Evolutionary conservation across 2,888 invertebrate species (phyloP).

Genomic region (Tachina grossa): DNA sequence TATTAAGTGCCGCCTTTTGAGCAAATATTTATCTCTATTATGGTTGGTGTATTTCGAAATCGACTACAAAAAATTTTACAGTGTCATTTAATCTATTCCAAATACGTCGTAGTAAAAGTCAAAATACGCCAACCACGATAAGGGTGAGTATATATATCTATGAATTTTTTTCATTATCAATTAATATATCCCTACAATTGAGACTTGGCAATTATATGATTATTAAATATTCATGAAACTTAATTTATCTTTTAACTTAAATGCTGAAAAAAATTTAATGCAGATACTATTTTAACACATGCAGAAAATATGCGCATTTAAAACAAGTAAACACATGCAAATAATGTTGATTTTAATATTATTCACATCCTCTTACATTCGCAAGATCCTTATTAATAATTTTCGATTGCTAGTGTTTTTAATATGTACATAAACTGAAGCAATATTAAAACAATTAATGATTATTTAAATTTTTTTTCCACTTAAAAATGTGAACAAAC

Average conservation of each 20-base stretch:
- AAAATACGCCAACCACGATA: no score
- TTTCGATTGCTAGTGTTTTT: conserved; percentile 30
- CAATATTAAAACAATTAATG: conserved; percentile 59
- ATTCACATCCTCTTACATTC: neutral
- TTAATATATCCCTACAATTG: no score
- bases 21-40: no score
- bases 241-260: neutral
- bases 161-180: no score
- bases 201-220: no score
- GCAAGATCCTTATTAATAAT: conserved; percentile 16
- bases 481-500: neutral
- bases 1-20: no score
- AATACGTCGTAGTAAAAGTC: no score
- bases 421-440: conserved; percentile 45
- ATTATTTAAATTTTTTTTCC: conserved; percentile 32
- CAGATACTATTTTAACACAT: conserved; percentile 1
- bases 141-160: no score
- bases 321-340: neutral
- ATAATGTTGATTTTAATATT: neutral
- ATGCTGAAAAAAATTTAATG: neutral
- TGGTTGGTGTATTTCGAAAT: no score
- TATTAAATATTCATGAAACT: no score
- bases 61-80: no score
- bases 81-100: no score
- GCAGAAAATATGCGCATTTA: neutral